Evolutionary conservation across 2,888 invertebrate genomes (phyloP).

Genomic region (Neoaliturus tenellus): DNA sequence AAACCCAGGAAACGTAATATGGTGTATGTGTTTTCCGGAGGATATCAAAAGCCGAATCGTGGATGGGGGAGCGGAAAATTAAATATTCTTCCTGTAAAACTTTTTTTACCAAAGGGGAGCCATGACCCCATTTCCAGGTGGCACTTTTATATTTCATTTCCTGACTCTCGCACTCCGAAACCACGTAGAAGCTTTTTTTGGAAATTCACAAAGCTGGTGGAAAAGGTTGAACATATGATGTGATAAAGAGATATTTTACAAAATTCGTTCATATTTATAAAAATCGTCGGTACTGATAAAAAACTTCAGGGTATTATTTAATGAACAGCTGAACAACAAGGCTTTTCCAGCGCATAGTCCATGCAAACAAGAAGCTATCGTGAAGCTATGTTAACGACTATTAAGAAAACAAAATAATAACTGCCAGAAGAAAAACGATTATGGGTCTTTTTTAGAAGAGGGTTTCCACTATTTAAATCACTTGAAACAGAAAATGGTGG

Average conservation of each 20-base stretch:
- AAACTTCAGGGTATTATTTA: no score
- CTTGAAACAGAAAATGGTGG: no score
- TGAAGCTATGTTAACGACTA: no score
- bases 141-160: conserved; percentile 40
- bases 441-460: no score
- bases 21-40: not conserved
- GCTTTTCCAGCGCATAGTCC: no score
- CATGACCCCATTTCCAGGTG: conserved; percentile 42
- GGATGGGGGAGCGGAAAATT: conserved; percentile 21
- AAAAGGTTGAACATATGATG: not conserved
- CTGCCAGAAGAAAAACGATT: no score
- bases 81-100: conserved; percentile 49
- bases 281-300: no score
- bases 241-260: not conserved
- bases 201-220: not conserved
- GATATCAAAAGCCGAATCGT: not conserved
- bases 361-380: no score
- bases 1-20: not conserved
- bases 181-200: not conserved
- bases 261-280: no score
- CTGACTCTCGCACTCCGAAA: not conserved
- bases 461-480: no score
- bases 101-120: conserved; percentile 40
- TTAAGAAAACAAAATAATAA: no score
- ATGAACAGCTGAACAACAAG: no score